Conservation (phyloP, 2,888 invertebrate species). For the Epinotia brunnichana region DNA sequence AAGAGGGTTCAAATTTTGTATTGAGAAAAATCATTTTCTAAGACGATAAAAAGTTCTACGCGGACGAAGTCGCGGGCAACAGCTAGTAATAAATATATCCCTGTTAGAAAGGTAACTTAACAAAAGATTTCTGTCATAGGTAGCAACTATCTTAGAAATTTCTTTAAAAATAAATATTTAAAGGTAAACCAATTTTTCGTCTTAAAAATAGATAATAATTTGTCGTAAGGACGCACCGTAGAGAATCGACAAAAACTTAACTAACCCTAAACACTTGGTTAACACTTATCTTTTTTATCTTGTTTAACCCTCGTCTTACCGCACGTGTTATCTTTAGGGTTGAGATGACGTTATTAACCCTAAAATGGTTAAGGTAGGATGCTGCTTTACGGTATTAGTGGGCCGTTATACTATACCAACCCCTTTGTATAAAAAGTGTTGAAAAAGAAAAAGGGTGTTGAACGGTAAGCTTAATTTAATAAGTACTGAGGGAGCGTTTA, state of each 20-base stretch:
- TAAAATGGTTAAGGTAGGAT: constrained; percentile 64
- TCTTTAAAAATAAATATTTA: neutral
- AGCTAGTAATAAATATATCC: no score
- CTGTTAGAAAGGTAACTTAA: no score
- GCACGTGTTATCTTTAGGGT: constrained; percentile 71
- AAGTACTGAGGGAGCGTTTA: constrained; percentile 30
- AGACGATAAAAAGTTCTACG: no score
- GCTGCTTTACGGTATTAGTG: constrained; percentile 59
- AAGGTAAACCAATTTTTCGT: neutral
- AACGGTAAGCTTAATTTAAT: constrained; percentile 41
- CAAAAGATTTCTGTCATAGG: no score
- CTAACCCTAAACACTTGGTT: constrained; percentile 37
- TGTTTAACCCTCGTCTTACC: constrained; percentile 67
- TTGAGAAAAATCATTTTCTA: no score
- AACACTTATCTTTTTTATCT: constrained; percentile 49
- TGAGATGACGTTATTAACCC: constrained; percentile 71
- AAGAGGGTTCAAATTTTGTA: no score
- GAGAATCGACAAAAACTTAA: constrained; percentile 29
- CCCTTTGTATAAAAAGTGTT: constrained; percentile 25
- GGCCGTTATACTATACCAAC: constrained; percentile 37
- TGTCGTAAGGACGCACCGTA: constrained; percentile 15
- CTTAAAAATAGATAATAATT: neutral
- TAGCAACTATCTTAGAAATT: neutral
- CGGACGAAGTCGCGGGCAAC: no score
- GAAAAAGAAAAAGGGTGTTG: constrained; percentile 32